These are phyloP conservation scores for Chunga burmeisteri DNA, from an alignment of 2,113 vertebrate genomes.

Conservation along the genomic window DNA sequence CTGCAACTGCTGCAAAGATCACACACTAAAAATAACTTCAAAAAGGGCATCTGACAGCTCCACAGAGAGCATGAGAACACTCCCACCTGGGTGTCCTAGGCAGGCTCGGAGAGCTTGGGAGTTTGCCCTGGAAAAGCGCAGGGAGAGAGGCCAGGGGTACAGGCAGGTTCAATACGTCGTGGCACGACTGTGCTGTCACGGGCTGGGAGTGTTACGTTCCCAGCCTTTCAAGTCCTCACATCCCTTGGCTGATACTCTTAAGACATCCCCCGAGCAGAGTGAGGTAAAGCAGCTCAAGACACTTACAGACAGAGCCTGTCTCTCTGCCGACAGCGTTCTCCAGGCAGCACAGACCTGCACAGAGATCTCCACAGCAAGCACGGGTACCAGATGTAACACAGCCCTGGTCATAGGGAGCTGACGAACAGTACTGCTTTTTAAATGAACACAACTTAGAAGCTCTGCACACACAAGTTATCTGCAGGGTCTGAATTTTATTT, in stretches of 20 bases:
- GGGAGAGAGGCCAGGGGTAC: neutral
- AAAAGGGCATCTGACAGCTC: conserved; percentile 55
- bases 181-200: fast-evolving
- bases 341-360: neutral
- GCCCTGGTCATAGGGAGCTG: neutral
- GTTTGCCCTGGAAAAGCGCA: neutral
- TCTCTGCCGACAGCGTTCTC: neutral
- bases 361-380: neutral
- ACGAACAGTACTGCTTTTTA: neutral
- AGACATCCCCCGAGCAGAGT: neutral
- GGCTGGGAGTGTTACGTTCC: neutral
- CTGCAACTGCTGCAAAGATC: conserved; percentile 57
- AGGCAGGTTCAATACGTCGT: neutral
- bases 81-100: conserved; percentile 35
- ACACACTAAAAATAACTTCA: conserved; percentile 61
- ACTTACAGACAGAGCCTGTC: neutral
- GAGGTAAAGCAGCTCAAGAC: neutral
- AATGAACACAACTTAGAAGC: neutral
- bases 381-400: neutral
- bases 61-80: neutral
- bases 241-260: neutral
- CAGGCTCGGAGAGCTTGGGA: neutral
- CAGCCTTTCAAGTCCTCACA: neutral
- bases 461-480: neutral
- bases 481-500: neutral